Evolutionary conservation across 2,797 vertebrate species (phyloP).

Genomic region (Scolopax bukidnonensis): DNA sequence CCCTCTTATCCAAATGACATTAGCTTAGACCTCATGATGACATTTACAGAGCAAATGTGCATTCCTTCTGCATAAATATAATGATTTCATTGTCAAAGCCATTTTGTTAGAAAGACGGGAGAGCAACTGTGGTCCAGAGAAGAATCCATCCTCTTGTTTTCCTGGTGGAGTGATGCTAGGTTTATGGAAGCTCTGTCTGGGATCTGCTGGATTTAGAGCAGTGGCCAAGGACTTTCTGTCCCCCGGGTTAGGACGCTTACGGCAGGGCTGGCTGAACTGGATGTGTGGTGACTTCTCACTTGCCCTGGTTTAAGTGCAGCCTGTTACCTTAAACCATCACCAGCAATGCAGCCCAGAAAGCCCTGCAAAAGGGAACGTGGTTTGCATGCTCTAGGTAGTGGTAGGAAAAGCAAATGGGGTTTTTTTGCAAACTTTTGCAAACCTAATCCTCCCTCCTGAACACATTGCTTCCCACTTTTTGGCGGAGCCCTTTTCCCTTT

Average conservation of each 20-base stretch:
- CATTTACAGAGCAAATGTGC: neutral
- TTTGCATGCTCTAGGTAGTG: neutral
- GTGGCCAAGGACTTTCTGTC: neutral
- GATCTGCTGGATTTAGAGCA: neutral
- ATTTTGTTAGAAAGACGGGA: neutral
- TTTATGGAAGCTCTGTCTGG: neutral
- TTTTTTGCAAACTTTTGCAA: neutral
- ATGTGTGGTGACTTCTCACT: neutral
- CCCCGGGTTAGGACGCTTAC: fast-evolving
- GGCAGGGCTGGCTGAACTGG: neutral
- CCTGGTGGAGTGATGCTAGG: fast-evolving
- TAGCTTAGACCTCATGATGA: neutral
- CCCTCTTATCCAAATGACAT: neutral
- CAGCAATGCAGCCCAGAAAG: neutral
- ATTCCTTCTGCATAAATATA: neutral
- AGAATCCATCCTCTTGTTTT: neutral
- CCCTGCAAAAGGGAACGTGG: neutral
- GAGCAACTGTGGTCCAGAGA: neutral
- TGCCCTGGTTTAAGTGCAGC: neutral
- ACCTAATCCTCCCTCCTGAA: neutral
- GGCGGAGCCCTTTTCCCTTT: neutral
- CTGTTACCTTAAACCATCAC: neutral
- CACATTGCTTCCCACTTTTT: neutral
- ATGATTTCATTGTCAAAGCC: neutral
- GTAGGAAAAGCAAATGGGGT: neutral